These are phyloP conservation scores for Tortricodes alternella DNA, from an alignment of 2,888 invertebrate species.

Conservation along the genomic window DNA sequence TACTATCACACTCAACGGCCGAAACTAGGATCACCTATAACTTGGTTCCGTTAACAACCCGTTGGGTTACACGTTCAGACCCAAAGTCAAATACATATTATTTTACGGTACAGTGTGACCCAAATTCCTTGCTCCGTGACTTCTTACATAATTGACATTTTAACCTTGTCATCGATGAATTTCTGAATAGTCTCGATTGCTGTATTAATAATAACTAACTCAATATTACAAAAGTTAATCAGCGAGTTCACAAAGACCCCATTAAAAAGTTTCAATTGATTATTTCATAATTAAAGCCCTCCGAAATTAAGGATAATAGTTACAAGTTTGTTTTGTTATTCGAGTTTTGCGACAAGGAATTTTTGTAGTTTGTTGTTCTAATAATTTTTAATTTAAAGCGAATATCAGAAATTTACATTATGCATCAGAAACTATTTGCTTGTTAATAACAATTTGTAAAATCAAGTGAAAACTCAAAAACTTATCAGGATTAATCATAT, in stretches of 20 bases:
- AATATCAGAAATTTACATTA: no score
- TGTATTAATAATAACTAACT: slow-evolving; percentile 17
- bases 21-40: no score
- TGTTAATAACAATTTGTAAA: no score
- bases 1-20: no score
- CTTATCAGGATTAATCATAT: no score
- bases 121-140: no score
- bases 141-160: neutral
- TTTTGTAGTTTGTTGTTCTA: neutral
- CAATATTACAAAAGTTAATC: slow-evolving; percentile 19
- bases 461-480: no score
- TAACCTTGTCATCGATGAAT: slow-evolving; percentile 2
- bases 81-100: no score
- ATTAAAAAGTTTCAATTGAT: slow-evolving; percentile 30
- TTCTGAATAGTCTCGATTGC: slow-evolving; percentile 6
- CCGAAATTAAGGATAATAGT: slow-evolving; percentile 7
- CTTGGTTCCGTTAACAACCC: no score
- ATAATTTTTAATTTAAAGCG: neutral
- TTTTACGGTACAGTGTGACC: neutral
- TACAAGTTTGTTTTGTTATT: neutral
- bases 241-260: slow-evolving; percentile 5
- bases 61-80: no score
- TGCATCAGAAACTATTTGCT: no score
- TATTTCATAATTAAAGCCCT: slow-evolving; percentile 26
- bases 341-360: neutral